phyloP scores from a whole-genome alignment of 1,140 invertebrate genomes.

The Phymastichus coffea region DNA sequence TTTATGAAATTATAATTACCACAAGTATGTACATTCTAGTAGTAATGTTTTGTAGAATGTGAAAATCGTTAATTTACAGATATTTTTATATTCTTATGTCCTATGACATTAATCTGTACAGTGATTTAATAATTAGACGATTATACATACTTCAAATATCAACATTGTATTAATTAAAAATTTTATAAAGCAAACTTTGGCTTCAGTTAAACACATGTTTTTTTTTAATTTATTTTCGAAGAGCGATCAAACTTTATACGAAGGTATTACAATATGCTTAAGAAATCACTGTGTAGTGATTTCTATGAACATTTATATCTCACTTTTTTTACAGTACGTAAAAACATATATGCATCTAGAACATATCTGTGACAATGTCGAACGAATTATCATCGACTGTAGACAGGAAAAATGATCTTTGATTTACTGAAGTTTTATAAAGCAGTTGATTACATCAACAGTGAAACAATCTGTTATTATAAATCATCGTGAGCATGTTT shows the following conservation, averaged over 20 bases:
- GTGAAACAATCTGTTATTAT: slow-evolving; percentile 33
- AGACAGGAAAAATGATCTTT: too few species aligned
- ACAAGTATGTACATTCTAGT: slow-evolving; percentile 28
- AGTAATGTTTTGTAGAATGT: slow-evolving; percentile 9
- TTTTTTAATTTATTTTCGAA: too few species aligned
- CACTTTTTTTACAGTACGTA: slow-evolving; percentile 12
- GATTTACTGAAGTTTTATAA: too few species aligned
- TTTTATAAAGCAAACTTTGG: slow-evolving; percentile 9
- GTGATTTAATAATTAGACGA: slow-evolving; percentile 17
- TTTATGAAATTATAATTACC: slow-evolving; percentile 25
- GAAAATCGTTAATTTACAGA: slow-evolving; percentile 18
- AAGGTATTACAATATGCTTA: not conserved
- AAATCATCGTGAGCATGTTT: slow-evolving; percentile 41
- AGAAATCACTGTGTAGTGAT: not conserved
- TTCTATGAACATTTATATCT: slow-evolving; percentile 9
- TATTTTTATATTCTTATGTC: slow-evolving; percentile 23
- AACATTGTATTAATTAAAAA: slow-evolving; percentile 21
- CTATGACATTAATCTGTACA: slow-evolving; percentile 34
- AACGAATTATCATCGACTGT: too few species aligned
- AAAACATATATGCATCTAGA: too few species aligned
- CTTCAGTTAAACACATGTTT: slow-evolving; percentile 14
- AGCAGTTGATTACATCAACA: too few species aligned
- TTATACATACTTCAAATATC: slow-evolving; percentile 24
- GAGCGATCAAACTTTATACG: too few species aligned
- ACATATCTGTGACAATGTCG: too few species aligned